Evolutionary conservation across 2,888 invertebrate species (phyloP).

Genomic region (Rhagium mordax): DNA sequence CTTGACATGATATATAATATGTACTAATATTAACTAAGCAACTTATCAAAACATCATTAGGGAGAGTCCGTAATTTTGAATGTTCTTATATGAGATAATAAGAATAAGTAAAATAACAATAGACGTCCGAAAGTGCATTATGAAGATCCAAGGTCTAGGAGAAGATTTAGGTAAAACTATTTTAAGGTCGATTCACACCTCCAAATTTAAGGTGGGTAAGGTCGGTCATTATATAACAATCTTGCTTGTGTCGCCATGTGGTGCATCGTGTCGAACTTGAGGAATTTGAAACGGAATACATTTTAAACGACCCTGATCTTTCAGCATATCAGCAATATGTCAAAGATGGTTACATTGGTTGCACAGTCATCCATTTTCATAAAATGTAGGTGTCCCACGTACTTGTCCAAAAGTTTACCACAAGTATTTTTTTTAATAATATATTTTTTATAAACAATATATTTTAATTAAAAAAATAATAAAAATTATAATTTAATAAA

Average conservation of each 20-base stretch:
- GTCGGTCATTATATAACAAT: neutral
- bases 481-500: too few species aligned
- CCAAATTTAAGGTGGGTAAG: slow-evolving; percentile 20
- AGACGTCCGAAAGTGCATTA: slow-evolving; percentile 1
- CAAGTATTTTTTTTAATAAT: too few species aligned
- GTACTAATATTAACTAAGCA: neutral
- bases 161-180: slow-evolving; percentile 20
- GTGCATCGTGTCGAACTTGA: neutral
- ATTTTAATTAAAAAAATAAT: too few species aligned
- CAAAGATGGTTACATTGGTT: neutral
- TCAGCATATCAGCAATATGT: neutral
- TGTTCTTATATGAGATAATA: neutral
- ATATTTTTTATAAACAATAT: too few species aligned
- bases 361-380: neutral
- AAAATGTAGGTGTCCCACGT: too few species aligned
- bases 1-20: slow-evolving; percentile 5
- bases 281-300: neutral
- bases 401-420: too few species aligned
- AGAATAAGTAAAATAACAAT: neutral
- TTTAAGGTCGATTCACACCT: slow-evolving; percentile 28
- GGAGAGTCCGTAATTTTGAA: neutral
- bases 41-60: neutral
- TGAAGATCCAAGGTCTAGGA: slow-evolving; percentile 27
- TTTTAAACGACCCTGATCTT: neutral
- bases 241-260: neutral